phyloP scores from a whole-genome alignment of 2,113 vertebrate genomes.

The Rhabdornis inornatus region DNA sequence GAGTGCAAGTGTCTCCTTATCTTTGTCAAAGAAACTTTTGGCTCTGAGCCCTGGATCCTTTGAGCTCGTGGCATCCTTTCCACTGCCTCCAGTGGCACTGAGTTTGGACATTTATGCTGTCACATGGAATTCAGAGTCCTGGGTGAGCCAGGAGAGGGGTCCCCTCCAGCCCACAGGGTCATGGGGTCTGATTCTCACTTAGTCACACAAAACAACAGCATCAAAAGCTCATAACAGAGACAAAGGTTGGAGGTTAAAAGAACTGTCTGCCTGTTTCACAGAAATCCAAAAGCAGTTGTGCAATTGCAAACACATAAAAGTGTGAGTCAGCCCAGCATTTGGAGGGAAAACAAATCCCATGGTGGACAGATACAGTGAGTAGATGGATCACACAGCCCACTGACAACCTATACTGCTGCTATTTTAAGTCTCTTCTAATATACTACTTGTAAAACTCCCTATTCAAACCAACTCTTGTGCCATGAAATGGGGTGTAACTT shows the following conservation, averaged over 20 bases:
- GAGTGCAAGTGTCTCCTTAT: neutral
- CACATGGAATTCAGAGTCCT: neutral
- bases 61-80: neutral
- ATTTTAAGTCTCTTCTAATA: neutral
- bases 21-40: neutral
- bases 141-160: neutral
- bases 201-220: neutral
- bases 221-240: neutral
- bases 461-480: neutral
- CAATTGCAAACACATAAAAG: slow-evolving; percentile 16
- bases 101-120: neutral
- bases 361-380: neutral
- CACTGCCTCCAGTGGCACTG: neutral
- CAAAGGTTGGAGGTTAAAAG: neutral
- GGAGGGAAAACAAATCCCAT: neutral
- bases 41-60: neutral
- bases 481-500: neutral
- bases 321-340: neutral
- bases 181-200: neutral
- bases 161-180: neutral
- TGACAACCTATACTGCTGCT: neutral
- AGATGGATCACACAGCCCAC: neutral
- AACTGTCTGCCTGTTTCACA: neutral
- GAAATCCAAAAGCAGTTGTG: slow-evolving; percentile 30
- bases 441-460: neutral